Conservation (phyloP, 2,113 vertebrate species). For the Cyanocitta stelleri region DNA sequence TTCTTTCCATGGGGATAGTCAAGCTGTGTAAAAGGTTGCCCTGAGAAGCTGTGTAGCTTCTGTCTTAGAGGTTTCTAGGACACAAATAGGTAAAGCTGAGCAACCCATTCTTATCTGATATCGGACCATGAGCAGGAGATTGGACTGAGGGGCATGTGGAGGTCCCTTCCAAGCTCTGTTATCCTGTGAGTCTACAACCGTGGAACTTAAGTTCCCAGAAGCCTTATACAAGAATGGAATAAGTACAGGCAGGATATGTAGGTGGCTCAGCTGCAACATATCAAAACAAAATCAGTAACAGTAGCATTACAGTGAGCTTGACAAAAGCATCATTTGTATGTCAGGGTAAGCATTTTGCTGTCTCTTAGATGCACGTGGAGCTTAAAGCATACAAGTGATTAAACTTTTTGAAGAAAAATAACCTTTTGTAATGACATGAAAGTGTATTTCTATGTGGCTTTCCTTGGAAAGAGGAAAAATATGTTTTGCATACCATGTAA, state of each 20-base stretch:
- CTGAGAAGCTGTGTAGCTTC: not conserved
- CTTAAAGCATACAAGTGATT: not conserved
- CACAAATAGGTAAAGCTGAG: not conserved
- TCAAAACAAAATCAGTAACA: not conserved
- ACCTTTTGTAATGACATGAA: not conserved
- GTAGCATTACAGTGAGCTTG: not conserved
- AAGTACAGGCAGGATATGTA: not conserved
- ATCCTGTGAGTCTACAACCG: not conserved
- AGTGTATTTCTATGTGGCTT: not conserved
- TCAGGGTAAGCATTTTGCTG: not conserved
- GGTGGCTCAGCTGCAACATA: not conserved
- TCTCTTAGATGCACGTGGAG: not conserved
- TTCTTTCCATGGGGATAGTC: fast-evolving
- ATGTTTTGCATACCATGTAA: not conserved
- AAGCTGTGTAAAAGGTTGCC: not conserved
- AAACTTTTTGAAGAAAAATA: not conserved
- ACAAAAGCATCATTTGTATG: not conserved
- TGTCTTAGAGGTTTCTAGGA: not conserved
- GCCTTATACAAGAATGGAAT: not conserved
- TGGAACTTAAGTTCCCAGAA: not conserved
- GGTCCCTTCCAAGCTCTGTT: not conserved
- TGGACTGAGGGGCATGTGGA: not conserved
- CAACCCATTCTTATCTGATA: not conserved
- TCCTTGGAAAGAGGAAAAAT: not conserved
- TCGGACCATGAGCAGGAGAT: not conserved